Evolutionary conservation across 2,113 vertebrate species (phyloP), one percentile per base, ranked within the genome.

Genomic region (Axis porcinus): DNA sequence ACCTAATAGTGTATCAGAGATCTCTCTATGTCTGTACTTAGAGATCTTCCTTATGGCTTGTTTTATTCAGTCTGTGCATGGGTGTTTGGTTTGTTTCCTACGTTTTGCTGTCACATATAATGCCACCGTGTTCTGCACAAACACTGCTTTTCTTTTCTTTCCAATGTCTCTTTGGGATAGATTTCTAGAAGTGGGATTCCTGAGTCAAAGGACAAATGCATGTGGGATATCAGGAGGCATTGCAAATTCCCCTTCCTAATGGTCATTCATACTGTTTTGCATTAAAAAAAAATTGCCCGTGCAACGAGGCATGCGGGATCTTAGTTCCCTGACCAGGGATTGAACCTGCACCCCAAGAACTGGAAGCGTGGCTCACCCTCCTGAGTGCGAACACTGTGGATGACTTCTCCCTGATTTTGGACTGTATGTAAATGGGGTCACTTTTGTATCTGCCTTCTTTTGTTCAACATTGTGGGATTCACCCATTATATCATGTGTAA

Each of bases 281-380:
- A 15, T 76, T 70, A 36, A 36, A 70, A 23, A 23, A 67, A 36
- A 6, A 12, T 23, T 36, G n/a, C 19, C 64, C 5, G 1, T 19
- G 19, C n/a, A 16, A 12, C 10, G 1, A 17, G n/a, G 21, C 19
- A 12, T 2, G n/a, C 4, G 10, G n/a, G 5, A 21, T 40, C 67
- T 23, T 2, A 23, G 19, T 23, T 40, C 67, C 2, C n/a, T 70
- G 9, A 36, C 64, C 64, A 1, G 9, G 64, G 17, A 12, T 1
- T 23, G n/a, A 23, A 70, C 19, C n/a, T 70, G 67, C 19, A 36
- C 5, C 10, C 57, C 4, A 1, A 23, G n/a, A 70, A 1, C n/a
- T 36, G 19, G 67, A 19, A 23, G 19, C 67, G 3, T 1, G 67
- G 67, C n/a, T 70, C n/a, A 12, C 67, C 67, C 89, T 60, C 43